phyloP scores from a whole-genome alignment of 2,888 invertebrate species.

The Tryphoninae sp. region DNA sequence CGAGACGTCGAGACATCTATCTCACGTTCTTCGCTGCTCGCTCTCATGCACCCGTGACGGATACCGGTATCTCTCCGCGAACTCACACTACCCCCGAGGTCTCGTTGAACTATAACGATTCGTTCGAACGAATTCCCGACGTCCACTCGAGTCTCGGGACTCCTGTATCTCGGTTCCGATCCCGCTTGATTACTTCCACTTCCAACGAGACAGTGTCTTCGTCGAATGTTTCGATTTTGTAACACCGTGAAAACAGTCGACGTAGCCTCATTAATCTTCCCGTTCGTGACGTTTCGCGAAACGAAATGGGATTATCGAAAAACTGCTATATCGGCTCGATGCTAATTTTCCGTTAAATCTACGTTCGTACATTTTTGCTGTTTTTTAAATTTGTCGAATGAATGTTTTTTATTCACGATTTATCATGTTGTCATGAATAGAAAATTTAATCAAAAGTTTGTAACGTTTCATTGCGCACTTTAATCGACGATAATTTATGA shows the following conservation, averaged over 20 bases:
- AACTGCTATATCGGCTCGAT: not conserved
- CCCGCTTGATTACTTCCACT: conserved; percentile 36
- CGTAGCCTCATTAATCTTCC: not conserved
- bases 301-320: not conserved
- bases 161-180: conserved; percentile 21
- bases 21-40: conserved; percentile 30
- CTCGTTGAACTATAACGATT: conserved; percentile 51
- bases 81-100: conserved; percentile 38
- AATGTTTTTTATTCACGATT: no score
- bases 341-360: no score
- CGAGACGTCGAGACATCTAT: conserved; percentile 49
- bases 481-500: not conserved
- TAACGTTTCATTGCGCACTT: not conserved
- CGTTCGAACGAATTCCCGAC: conserved; percentile 46
- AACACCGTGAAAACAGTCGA: not conserved
- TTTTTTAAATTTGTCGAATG: no score
- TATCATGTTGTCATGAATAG: not conserved
- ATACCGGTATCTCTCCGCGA: conserved; percentile 1
- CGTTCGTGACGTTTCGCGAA: not conserved
- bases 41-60: conserved; percentile 2
- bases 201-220: conserved; percentile 31
- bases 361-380: no score
- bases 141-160: conserved; percentile 26
- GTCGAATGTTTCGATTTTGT: conserved; percentile 34
- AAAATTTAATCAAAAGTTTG: not conserved